Conservation (phyloP, 2,797 vertebrate genomes). For the Nannoperca obscura region DNA sequence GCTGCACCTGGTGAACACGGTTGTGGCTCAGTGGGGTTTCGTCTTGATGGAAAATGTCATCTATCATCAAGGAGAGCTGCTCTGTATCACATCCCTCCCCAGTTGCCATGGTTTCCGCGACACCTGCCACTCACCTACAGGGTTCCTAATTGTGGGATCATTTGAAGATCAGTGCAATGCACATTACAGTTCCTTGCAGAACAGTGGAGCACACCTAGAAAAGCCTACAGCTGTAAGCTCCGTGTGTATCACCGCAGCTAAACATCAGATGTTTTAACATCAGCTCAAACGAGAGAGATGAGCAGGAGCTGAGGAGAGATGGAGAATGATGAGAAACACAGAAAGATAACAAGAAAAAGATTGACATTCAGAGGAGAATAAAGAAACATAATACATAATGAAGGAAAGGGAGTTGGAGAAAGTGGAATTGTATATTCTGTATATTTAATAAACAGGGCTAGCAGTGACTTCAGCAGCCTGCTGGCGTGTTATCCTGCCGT, state of each 20-base stretch:
- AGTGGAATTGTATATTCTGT: background rate
- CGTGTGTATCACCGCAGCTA: background rate
- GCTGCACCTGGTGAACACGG: slow-evolving; percentile 38
- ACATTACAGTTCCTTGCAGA: background rate
- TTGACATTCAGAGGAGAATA: background rate
- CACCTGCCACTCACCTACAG: slow-evolving; percentile 74
- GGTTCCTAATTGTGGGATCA: slow-evolving; percentile 60
- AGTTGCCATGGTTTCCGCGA: slow-evolving; percentile 74
- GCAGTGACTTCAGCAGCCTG: slow-evolving; percentile 17
- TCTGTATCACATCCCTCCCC: slow-evolving; percentile 29
- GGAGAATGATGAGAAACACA: background rate
- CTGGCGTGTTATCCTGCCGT: slow-evolving; percentile 37
- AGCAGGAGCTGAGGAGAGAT: background rate
- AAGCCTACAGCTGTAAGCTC: background rate
- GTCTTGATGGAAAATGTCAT: slow-evolving; percentile 64
- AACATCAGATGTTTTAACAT: slow-evolving; percentile 16
- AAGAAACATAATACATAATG: background rate
- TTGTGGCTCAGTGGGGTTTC: slow-evolving; percentile 29
- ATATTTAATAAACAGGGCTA: background rate
- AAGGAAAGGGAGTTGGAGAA: background rate
- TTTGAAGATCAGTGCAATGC: slow-evolving; percentile 25
- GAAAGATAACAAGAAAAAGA: background rate
- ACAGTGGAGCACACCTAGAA: background rate
- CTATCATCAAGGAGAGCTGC: slow-evolving; percentile 53
- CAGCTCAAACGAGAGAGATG: background rate